These are phyloP conservation scores for Eospalax fontanierii DNA, from an alignment of 2,797 vertebrate species.

Conservation along the genomic window DNA sequence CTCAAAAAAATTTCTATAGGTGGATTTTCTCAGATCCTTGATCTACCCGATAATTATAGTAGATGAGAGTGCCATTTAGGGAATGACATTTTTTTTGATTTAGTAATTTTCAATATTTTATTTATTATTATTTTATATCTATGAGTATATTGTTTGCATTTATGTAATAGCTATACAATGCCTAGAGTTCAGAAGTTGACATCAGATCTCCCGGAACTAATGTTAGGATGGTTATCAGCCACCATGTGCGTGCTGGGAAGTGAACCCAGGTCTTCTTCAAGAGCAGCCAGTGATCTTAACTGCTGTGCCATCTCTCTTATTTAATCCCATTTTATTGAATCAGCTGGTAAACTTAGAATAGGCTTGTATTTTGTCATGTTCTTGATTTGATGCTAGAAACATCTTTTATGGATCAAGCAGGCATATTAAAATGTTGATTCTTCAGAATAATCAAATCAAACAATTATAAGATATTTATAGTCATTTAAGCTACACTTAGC, in stretches of 20 bases:
- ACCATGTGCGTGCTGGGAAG: too few relatives aligned
- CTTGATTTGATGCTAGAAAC: slow-evolving; percentile 7
- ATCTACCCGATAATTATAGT: slow-evolving; percentile 64
- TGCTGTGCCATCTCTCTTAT: too few relatives aligned
- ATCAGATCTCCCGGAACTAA: too few relatives aligned
- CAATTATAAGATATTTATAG: slow-evolving; percentile 30
- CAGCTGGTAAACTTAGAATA: slow-evolving; percentile 18
- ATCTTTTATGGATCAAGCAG: not conserved
- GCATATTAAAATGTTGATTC: not conserved
- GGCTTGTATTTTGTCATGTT: slow-evolving; percentile 36
- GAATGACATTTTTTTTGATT: too few relatives aligned
- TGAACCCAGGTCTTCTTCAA: too few relatives aligned
- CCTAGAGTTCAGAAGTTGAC: too few relatives aligned
- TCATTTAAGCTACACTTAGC: slow-evolving; percentile 66
- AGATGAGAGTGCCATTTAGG: slow-evolving; percentile 34
- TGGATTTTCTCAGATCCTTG: slow-evolving; percentile 36
- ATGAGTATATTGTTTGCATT: too few relatives aligned
- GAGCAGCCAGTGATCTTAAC: too few relatives aligned
- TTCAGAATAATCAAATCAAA: not conserved
- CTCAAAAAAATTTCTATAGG: slow-evolving; percentile 40
- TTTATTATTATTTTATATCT: too few relatives aligned
- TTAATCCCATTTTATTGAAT: slow-evolving; percentile 16
- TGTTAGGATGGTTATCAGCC: too few relatives aligned
- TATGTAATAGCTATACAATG: too few relatives aligned
- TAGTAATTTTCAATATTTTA: not conserved